These are phyloP conservation scores for Hypocryptadius cinnamomeus DNA, from an alignment of 2,113 vertebrate species.

Conservation along the genomic window DNA sequence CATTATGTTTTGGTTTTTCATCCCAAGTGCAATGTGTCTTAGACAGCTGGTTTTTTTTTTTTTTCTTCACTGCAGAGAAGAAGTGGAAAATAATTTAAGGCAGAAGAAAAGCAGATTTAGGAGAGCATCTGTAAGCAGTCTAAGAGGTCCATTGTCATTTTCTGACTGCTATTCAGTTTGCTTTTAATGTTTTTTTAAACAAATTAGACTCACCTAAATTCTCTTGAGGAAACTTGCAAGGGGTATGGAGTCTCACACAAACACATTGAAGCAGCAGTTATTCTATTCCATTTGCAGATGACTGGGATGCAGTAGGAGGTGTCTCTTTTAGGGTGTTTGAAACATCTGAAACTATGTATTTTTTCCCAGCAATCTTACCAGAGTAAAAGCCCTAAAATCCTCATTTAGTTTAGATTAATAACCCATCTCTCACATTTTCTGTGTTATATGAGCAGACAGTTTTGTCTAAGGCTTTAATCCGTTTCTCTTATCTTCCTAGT, in stretches of 20 bases:
- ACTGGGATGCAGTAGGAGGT: neutral
- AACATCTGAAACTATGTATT: neutral
- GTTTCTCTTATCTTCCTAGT: neutral
- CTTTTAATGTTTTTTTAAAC: neutral
- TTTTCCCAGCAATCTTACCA: neutral
- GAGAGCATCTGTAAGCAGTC: neutral
- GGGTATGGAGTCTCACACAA: neutral
- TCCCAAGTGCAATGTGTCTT: neutral
- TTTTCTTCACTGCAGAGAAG: neutral
- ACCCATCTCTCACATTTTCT: neutral
- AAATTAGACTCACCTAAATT: neutral
- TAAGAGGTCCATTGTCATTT: neutral
- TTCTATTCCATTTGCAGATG: neutral
- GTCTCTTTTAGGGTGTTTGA: neutral
- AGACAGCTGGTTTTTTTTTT: neutral
- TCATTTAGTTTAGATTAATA: neutral
- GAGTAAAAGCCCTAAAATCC: neutral
- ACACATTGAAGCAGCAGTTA: neutral
- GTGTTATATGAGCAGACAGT: neutral
- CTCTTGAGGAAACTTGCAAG: neutral
- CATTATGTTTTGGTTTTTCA: conserved; percentile 6
- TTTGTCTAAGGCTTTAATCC: neutral
- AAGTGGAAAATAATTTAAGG: neutral
- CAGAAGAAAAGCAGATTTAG: neutral
- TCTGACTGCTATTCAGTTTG: neutral